These are phyloP conservation scores for Naja naja DNA, from an alignment of 2,113 vertebrate species.

Conservation along the genomic window DNA sequence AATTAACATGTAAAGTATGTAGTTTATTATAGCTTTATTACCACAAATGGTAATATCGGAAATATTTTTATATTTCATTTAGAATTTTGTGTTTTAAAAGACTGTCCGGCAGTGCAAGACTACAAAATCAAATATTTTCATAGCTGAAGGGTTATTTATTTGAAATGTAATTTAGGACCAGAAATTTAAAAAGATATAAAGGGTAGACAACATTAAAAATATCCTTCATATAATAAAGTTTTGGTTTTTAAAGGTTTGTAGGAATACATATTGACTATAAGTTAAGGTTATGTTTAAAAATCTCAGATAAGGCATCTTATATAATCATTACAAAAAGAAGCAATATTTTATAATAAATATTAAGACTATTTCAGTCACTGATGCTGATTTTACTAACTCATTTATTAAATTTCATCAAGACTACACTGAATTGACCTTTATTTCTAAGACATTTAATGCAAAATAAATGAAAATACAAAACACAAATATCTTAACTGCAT, in stretches of 20 bases:
- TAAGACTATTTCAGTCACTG: conserved; percentile 5
- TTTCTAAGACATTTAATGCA: neutral
- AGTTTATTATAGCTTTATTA: neutral
- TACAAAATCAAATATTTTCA: neutral
- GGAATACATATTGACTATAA: neutral
- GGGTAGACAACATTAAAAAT: neutral
- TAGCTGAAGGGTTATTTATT: neutral
- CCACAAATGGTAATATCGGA: neutral
- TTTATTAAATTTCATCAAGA: neutral
- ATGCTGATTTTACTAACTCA: neutral
- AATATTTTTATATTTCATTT: neutral
- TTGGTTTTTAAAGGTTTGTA: conserved; percentile 5
- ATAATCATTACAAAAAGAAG: neutral
- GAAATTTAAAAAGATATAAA: conserved; percentile 3
- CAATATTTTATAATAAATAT: neutral
- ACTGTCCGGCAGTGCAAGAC: neutral
- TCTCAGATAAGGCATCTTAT: conserved; percentile 11
- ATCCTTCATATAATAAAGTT: conserved; percentile 12
- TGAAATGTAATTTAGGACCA: conserved; percentile 5
- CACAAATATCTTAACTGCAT: neutral
- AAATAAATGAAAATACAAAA: neutral
- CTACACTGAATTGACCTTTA: neutral
- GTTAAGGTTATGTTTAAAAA: neutral
- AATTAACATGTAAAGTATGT: neutral
- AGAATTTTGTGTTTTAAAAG: neutral